Base-by-base conservation (phyloP, 2,888 invertebrate species). In the Thelaira solivaga region DNA sequence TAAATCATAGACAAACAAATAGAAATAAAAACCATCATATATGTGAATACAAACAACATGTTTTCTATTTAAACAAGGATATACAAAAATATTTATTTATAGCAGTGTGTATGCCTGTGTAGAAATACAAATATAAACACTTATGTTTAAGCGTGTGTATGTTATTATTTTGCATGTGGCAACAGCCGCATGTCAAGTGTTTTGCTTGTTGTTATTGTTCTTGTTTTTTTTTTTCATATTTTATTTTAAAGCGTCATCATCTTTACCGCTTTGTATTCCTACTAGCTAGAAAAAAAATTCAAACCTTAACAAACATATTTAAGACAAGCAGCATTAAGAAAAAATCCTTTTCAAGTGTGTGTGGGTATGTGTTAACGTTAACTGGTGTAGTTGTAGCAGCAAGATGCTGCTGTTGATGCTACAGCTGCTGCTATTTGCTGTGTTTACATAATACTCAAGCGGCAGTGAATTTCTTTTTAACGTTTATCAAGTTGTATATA, bases 121-220 rank as follows among this genome's bases (percentile, higher is more conserved):
- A 16, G 53, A 62, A 72, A 68, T 57, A 77, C 72, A 73, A 73
- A 73, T 62, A 72, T 68, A 77, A 77, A 77, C 72, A 77, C 72
- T 77, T 72, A 62, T 72, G 53, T 62, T 68, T 41, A 72, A 68
- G 77, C 72, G 72, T 77, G 67, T 62, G 67, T 62, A 20, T 57
- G 47, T 72, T 65, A 61, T 59, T 62, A 65, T 69, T 78, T 74
- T 78, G 69, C 78, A 78, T 74, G 78, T 69, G 78, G 51, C 69
- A 78, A 78, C 78, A 78, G 78, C 69, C 73, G n/a, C 65, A 78
- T 78, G 78, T 78, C 78, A 78, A 78, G 78, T 59, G 69, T 64
- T 69, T 78, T 73, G 13, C 45, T 55, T 72, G 13, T 31, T 36
- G 10, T 29, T 65, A 13, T 31, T 16, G 2, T 43, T 3, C 39